phyloP scores from a whole-genome alignment of 2,888 invertebrate genomes.

The Phrixothrix hirtus region DNA sequence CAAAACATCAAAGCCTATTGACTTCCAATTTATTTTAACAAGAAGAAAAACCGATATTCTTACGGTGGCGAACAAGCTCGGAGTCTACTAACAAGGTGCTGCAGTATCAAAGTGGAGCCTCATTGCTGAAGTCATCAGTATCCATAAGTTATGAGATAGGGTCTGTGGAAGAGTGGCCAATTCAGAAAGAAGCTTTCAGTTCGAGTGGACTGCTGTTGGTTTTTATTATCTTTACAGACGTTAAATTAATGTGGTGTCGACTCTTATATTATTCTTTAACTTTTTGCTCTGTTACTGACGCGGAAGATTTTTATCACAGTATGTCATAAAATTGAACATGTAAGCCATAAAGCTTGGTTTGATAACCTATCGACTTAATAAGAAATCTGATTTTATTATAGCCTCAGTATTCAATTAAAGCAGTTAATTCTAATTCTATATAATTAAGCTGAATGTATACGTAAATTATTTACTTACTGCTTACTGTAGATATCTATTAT shows the following conservation, averaged over 20 bases:
- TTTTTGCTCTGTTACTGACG: conserved; percentile 44
- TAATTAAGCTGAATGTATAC: too few species aligned
- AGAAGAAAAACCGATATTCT: conserved; percentile 40
- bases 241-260: conserved; percentile 50
- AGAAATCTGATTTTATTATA: too few species aligned
- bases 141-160: conserved; percentile 72
- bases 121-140: conserved; percentile 77
- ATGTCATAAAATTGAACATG: conserved; percentile 23
- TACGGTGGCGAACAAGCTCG: conserved; percentile 21
- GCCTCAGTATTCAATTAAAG: too few species aligned
- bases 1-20: conserved; percentile 53
- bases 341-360: not conserved
- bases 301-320: conserved; percentile 43
- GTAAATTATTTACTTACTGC: too few species aligned
- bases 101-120: conserved; percentile 52
- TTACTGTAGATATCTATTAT: too few species aligned
- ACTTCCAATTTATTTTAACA: conserved; percentile 57
- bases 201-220: conserved; percentile 47
- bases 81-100: conserved; percentile 51
- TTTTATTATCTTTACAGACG: conserved; percentile 51
- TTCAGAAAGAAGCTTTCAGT: conserved; percentile 47
- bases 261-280: conserved; percentile 44
- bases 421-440: too few species aligned
- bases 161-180: conserved; percentile 49
- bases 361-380: too few species aligned